A percentile compares a stretch with the other conserved stretches of the same genome.
phyloP scores from a whole-genome alignment of 2,113 vertebrate species.

The Centropus bengalensis region DNA sequence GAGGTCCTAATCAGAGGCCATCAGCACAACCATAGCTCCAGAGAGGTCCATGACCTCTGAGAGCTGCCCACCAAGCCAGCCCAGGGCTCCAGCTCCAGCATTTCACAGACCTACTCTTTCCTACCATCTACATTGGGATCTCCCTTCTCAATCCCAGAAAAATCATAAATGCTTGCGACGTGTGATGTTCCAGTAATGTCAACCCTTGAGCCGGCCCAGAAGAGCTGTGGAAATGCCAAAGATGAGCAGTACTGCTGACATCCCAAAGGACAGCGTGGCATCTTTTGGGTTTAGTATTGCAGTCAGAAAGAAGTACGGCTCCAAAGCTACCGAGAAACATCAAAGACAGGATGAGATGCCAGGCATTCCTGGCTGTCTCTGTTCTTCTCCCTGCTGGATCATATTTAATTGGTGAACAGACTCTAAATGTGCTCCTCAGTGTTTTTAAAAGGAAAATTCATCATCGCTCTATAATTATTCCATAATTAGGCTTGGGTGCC shows the following conservation, averaged over 20 bases:
- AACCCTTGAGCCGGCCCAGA: neutral
- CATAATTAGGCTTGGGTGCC: neutral
- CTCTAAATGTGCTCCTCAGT: neutral
- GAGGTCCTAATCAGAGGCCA: neutral
- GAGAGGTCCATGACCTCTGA: fast-evolving
- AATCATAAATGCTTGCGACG: neutral
- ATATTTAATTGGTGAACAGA: neutral
- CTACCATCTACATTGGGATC: neutral
- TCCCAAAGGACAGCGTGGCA: fast-evolving
- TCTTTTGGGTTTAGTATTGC: fast-evolving
- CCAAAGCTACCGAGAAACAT: neutral
- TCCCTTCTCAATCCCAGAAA: neutral
- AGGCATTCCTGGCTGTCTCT: neutral
- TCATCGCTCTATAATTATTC: neutral
- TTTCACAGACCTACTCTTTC: neutral
- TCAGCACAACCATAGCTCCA: fast-evolving
- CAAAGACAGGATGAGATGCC: neutral
- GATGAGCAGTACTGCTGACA: neutral
- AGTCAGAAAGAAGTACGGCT: no score
- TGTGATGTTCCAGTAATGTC: fast-evolving
- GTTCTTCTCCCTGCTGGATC: neutral
- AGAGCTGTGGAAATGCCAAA: neutral
- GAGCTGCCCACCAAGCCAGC: neutral
- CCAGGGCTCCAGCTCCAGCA: neutral
- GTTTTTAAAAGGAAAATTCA: neutral